phyloP scores from a whole-genome alignment of 2,888 invertebrate genomes.

The Plutella xylostella region DNA sequence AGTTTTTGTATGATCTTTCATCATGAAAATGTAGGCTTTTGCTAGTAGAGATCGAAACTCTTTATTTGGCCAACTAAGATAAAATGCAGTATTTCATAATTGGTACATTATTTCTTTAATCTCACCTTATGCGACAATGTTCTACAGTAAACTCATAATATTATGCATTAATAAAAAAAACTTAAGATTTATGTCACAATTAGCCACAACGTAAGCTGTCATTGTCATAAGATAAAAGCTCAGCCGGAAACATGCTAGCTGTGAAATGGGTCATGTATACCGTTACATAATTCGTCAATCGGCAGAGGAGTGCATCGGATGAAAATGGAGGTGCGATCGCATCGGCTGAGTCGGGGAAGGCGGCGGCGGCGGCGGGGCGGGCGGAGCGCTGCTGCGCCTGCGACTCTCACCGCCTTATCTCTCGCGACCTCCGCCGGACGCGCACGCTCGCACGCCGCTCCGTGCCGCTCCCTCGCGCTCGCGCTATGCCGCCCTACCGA shows the following conservation, averaged over 20 bases:
- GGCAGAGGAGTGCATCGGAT: slow-evolving; percentile 49
- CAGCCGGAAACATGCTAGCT: slow-evolving; percentile 14
- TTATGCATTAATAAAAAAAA: too few species aligned
- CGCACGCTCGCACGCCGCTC: slow-evolving; percentile 59
- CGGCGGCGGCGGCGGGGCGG: slow-evolving; percentile 39
- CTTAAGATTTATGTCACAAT: slow-evolving; percentile 8
- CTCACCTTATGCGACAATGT: too few species aligned
- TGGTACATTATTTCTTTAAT: too few species aligned
- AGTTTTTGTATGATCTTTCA: too few species aligned
- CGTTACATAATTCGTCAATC: slow-evolving; percentile 50
- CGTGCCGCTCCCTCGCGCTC: too few species aligned
- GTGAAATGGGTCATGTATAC: slow-evolving; percentile 46
- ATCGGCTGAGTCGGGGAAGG: slow-evolving; percentile 36
- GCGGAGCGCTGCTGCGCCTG: slow-evolving; percentile 42
- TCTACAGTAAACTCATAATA: too few species aligned
- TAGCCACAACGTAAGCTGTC: too few species aligned
- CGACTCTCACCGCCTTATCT: slow-evolving; percentile 69
- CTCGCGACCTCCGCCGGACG: slow-evolving; percentile 67
- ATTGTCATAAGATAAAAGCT: too few species aligned
- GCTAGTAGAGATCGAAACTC: too few species aligned
- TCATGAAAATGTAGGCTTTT: too few species aligned
- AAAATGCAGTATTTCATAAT: too few species aligned
- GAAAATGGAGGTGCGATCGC: slow-evolving; percentile 50
- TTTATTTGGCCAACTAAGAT: too few species aligned
- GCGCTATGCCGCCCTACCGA: slow-evolving; percentile 35